phyloP scores from a whole-genome alignment of 1,140 invertebrate species.

The Heliothis virescens region DNA sequence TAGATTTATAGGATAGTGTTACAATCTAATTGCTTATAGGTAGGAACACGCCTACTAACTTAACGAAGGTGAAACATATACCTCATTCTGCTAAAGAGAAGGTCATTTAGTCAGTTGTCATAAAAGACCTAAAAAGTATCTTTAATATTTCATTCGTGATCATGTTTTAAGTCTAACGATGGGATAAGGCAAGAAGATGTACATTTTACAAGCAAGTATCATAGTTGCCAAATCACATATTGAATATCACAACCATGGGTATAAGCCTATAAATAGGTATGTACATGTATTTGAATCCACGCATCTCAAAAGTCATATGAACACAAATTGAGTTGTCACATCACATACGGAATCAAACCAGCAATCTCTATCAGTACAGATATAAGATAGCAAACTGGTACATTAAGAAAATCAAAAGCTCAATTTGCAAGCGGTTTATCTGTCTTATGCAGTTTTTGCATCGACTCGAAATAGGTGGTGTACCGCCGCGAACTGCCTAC shows the following conservation, averaged over 20 bases:
- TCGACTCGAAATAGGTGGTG: slow-evolving; percentile 17
- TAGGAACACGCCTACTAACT: background rate
- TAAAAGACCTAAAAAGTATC: too few species aligned
- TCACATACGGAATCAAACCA: background rate
- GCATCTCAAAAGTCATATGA: background rate
- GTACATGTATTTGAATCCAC: background rate
- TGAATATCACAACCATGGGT: background rate
- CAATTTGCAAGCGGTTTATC: slow-evolving; percentile 13
- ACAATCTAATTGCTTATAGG: background rate
- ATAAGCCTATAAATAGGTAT: background rate
- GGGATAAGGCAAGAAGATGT: too few species aligned
- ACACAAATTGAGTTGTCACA: slow-evolving; percentile 16
- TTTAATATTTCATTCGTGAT: too few species aligned
- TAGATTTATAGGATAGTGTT: slow-evolving; percentile 8
- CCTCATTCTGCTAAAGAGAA: background rate
- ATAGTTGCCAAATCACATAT: too few species aligned
- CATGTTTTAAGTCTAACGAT: too few species aligned
- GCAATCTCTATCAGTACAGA: background rate
- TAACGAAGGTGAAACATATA: background rate
- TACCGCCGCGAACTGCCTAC: slow-evolving; percentile 56
- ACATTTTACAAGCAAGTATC: too few species aligned
- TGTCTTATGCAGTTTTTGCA: slow-evolving; percentile 27
- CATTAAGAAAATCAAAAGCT: slow-evolving; percentile 11
- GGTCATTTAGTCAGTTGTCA: background rate
- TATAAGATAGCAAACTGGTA: background rate